Conservation (phyloP, 2,797 vertebrate species). For the Diceros bicornis region DNA sequence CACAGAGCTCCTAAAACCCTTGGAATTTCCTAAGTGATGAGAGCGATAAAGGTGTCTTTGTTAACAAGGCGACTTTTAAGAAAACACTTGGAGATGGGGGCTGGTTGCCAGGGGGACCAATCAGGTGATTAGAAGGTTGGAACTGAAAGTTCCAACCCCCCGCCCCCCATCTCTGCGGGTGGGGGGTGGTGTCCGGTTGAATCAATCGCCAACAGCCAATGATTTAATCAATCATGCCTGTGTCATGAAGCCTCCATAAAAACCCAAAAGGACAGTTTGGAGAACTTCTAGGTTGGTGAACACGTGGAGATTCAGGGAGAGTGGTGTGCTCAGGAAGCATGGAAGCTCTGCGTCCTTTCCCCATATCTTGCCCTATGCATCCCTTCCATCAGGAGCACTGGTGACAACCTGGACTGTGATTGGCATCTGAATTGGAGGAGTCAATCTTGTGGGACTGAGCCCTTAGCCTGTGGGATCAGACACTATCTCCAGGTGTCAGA, state of each 20-base stretch:
- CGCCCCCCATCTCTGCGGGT: neutral
- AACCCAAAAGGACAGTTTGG: fast-evolving
- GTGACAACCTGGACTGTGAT: neutral
- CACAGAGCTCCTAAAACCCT: neutral
- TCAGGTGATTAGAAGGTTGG: neutral
- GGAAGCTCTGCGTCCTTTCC: no score
- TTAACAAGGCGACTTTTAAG: neutral
- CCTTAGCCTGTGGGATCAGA: neutral
- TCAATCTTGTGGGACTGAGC: no score
- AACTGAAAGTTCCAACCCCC: neutral
- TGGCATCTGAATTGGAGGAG: neutral
- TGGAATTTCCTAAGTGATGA: neutral
- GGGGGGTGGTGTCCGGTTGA: neutral
- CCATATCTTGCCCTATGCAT: neutral
- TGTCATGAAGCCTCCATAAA: neutral
- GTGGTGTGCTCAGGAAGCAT: fast-evolving
- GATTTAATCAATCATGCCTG: neutral
- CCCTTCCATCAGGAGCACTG: neutral
- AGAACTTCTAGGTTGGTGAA: neutral
- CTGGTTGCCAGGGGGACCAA: neutral
- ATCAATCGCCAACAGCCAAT: neutral
- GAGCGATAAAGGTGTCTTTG: neutral
- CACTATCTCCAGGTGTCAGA: neutral
- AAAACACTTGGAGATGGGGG: neutral
- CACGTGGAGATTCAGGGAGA: neutral